phyloP scores from a whole-genome alignment of 1,140 invertebrate species.

The Philotrypesis tridentata region DNA sequence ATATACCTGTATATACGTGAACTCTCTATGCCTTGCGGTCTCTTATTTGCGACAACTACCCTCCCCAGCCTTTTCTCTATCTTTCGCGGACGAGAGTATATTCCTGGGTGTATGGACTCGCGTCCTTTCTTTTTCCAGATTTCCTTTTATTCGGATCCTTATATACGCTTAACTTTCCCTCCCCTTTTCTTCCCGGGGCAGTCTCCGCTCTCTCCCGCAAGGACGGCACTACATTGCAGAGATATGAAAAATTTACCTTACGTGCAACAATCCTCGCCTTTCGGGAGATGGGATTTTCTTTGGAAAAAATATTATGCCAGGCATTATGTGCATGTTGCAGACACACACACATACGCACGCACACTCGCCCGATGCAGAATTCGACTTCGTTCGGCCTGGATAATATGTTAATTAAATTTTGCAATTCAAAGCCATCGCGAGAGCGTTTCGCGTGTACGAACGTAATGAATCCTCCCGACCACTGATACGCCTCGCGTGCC shows the following conservation, averaged over 20 bases:
- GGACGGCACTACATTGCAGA: background rate
- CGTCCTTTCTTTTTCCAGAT: background rate
- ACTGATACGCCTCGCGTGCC: no score
- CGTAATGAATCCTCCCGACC: no score
- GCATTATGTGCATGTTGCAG: no score
- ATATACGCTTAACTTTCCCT: background rate
- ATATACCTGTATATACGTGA: background rate
- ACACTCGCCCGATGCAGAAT: no score
- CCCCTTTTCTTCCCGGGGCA: background rate
- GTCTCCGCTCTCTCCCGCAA: background rate
- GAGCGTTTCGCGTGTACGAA: no score
- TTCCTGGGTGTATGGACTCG: background rate
- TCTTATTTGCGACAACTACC: slow-evolving; percentile 50
- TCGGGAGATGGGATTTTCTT: no score
- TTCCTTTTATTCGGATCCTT: background rate
- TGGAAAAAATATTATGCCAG: no score
- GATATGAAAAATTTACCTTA: slow-evolving; percentile 1
- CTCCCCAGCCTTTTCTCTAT: background rate
- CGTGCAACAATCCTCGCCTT: no score
- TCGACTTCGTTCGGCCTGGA: no score
- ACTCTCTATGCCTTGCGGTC: slow-evolving; percentile 28
- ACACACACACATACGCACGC: no score
- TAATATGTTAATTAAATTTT: no score
- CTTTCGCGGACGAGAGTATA: background rate
- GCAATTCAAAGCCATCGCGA: no score